Evolutionary conservation across 2,888 invertebrate species (phyloP).

Genomic region (Philereme vetulata): DNA sequence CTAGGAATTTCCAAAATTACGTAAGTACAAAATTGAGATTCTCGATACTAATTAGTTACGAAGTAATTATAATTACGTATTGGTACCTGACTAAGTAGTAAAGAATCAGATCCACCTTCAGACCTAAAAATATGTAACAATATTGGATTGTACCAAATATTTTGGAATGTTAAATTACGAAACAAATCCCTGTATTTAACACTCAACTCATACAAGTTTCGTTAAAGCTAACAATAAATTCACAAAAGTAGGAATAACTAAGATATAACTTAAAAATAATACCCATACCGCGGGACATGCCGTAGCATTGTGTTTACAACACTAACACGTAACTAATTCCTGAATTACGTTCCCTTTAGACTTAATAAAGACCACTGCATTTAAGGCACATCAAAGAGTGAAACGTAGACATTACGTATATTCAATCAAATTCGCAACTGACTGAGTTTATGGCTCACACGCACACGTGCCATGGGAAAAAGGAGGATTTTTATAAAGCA

Average conservation of each 20-base stretch:
- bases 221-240: conserved; percentile 32
- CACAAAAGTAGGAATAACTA: conserved; percentile 22
- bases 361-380: conserved; percentile 20
- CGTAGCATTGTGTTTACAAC: conserved; percentile 26
- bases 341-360: conserved; percentile 3
- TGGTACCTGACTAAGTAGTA: neutral
- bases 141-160: conserved; percentile 20
- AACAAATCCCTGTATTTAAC: conserved; percentile 39
- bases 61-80: neutral
- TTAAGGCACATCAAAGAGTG: conserved; percentile 21
- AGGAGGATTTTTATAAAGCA: neutral
- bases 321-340: conserved; percentile 9
- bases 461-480: conserved; percentile 9
- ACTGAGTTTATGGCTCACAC: conserved; percentile 13
- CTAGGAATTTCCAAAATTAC: neutral
- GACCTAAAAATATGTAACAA: conserved; percentile 5
- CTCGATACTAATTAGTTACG: neutral
- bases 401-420: conserved; percentile 1
- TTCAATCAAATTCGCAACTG: conserved; percentile 10
- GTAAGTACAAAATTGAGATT: conserved; percentile 7
- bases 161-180: conserved; percentile 33
- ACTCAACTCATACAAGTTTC: conserved; percentile 11
- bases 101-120: conserved; percentile 11
- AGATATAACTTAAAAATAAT: conserved; percentile 11
- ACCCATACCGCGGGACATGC: conserved; percentile 12